phyloP scores from a whole-genome alignment of 2,888 invertebrate species.

The Cryptophagus acutangulus region DNA sequence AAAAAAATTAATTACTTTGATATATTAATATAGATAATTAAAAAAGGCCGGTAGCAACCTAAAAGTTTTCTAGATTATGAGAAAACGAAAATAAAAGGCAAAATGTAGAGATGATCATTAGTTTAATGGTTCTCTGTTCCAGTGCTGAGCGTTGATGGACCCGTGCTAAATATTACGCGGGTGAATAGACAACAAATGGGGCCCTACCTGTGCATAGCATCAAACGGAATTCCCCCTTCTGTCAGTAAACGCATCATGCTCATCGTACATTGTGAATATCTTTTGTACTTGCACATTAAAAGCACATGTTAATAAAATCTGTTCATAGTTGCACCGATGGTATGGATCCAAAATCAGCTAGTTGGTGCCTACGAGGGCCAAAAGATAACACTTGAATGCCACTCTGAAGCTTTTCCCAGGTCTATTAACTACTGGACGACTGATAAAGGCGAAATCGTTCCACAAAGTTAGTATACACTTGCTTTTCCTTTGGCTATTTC shows the following conservation, averaged over 20 bases:
- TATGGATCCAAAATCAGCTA: conserved; percentile 76
- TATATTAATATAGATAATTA: too few species aligned
- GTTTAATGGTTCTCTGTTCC: conserved; percentile 31
- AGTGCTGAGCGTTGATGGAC: conserved; percentile 63
- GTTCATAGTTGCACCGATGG: conserved; percentile 75
- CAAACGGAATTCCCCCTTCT: conserved; percentile 76
- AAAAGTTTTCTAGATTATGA: too few species aligned
- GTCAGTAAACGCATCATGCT: conserved; percentile 76
- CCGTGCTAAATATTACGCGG: conserved; percentile 59
- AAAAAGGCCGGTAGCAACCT: too few species aligned
- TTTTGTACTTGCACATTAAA: too few species aligned
- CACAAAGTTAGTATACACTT: conserved; percentile 68
- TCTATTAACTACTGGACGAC: conserved; percentile 84
- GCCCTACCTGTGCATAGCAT: conserved; percentile 70
- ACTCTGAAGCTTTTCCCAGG: conserved; percentile 79
- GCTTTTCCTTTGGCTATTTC: conserved; percentile 10
- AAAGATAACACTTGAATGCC: conserved; percentile 71
- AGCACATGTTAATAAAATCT: conserved; percentile 7
- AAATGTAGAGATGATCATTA: conserved; percentile 3
- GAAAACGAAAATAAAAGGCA: background rate
- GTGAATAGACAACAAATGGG: conserved; percentile 73
- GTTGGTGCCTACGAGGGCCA: conserved; percentile 75
- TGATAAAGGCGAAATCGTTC: conserved; percentile 69
- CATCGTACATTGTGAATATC: conserved; percentile 78
- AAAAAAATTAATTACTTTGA: too few species aligned